Percentiles rank a stretch among this genome's conserved stretches.
Evolutionary conservation across 2,797 vertebrate species (phyloP).

Genomic region (Rhynchonycteris naso): DNA sequence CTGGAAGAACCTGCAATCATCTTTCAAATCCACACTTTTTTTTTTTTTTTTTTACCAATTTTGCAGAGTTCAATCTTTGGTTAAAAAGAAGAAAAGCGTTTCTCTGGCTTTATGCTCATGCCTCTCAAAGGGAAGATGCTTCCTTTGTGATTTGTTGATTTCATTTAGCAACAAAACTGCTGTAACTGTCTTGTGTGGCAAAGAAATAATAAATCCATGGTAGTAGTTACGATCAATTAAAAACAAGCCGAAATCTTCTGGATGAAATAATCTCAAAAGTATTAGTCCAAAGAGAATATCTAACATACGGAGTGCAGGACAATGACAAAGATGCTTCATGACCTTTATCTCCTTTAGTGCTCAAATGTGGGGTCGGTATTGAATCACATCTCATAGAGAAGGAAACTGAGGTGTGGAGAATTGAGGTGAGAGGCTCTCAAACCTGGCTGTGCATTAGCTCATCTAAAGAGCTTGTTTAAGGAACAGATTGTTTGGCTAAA

Average conservation of each 20-base stretch:
- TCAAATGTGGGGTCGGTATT: background rate
- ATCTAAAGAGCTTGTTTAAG: background rate
- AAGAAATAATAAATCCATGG: background rate
- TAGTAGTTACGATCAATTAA: background rate
- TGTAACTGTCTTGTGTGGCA: background rate
- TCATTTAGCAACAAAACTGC: background rate
- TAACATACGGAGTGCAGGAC: background rate
- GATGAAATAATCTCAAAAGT: background rate
- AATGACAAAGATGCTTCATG: background rate
- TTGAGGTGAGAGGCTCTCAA: background rate
- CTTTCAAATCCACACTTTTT: background rate
- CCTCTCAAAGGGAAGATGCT: background rate
- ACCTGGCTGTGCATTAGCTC: background rate
- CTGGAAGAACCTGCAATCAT: background rate
- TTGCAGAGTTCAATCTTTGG: background rate
- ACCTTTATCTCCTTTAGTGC: background rate
- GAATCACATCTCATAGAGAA: background rate
- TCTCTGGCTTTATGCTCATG: background rate
- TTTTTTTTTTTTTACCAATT: background rate
- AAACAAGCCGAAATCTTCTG: background rate
- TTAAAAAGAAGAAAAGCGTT: background rate
- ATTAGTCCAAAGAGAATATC: background rate
- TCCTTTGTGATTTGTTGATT: slow-evolving; percentile 2
- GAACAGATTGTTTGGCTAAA: background rate
- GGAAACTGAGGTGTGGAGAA: background rate